phyloP scores from a whole-genome alignment of 1,140 invertebrate genomes.

The Drosophila arizonae region DNA sequence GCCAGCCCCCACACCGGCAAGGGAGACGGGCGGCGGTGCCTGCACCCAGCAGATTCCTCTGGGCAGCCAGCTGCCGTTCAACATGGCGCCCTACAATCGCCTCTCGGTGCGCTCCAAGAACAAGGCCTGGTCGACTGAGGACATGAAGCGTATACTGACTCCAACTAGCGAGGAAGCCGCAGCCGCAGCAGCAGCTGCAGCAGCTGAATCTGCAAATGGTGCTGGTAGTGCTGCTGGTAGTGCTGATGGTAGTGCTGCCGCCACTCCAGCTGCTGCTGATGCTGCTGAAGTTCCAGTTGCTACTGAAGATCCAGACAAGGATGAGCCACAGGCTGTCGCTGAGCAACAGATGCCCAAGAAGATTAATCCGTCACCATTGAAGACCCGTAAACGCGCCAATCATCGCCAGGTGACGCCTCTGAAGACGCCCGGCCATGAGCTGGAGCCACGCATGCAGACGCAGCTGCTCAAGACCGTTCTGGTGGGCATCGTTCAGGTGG shows the following conservation, averaged over 20 bases:
- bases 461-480: slow-evolving; percentile 64
- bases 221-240: too few species aligned
- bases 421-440: slow-evolving; percentile 14
- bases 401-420: slow-evolving; percentile 32
- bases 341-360: not conserved
- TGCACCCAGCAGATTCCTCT: not conserved
- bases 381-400: not conserved
- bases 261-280: not conserved
- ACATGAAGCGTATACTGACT: slow-evolving; percentile 5
- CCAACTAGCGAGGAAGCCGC: not conserved
- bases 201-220: not conserved
- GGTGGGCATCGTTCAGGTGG: slow-evolving; percentile 62
- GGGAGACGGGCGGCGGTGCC: slow-evolving; percentile 26
- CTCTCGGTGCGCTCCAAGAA: slow-evolving; percentile 33
- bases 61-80: not conserved
- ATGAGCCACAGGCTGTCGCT: not conserved
- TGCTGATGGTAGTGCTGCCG: too few species aligned
- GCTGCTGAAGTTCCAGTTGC: too few species aligned
- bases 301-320: not conserved
- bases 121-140: not conserved
- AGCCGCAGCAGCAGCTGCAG: too few species aligned
- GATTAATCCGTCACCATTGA: not conserved
- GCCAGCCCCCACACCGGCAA: not conserved
- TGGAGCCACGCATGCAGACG: slow-evolving; percentile 45
- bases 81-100: not conserved